A percentile compares a stretch with the other conserved stretches of the same genome.
Conservation (phyloP, 2,888 invertebrate species). For the Pseudococcus viburni region DNA sequence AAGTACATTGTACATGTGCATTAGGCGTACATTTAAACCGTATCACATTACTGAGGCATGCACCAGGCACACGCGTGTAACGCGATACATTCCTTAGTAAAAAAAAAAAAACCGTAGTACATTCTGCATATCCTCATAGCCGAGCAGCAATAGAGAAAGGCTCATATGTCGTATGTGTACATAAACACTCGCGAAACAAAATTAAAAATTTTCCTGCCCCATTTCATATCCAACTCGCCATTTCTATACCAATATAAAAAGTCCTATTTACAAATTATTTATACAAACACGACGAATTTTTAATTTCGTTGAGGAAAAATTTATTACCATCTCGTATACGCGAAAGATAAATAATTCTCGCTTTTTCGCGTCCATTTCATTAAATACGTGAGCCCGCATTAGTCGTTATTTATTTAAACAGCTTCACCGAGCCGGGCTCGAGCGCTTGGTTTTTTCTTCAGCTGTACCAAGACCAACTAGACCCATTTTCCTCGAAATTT, state of each 20-base stretch:
- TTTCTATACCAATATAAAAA: not conserved
- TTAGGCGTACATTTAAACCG: not conserved
- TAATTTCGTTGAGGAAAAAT: conserved; percentile 9
- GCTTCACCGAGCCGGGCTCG: not conserved
- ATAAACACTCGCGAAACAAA: not conserved
- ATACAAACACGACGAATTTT: conserved; percentile 24
- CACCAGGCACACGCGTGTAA: conserved; percentile 17
- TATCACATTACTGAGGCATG: not conserved
- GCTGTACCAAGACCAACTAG: not conserved
- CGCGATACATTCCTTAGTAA: not conserved
- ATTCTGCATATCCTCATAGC: too few species aligned
- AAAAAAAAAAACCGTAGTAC: not conserved
- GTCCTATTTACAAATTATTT: not conserved
- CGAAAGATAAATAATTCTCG: conserved; percentile 23
- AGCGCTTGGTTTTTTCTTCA: not conserved
- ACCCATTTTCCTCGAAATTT: not conserved
- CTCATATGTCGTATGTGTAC: not conserved
- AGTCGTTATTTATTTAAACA: conserved; percentile 29
- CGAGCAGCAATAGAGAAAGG: not conserved
- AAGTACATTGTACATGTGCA: not conserved
- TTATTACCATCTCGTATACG: conserved; percentile 20
- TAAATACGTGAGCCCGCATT: conserved; percentile 21
- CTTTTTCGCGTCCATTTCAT: conserved; percentile 41
- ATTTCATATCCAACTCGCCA: not conserved
- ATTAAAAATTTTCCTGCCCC: not conserved